These are phyloP conservation scores for Ophion costatus DNA, from an alignment of 2,888 invertebrate species.

Conservation along the genomic window DNA sequence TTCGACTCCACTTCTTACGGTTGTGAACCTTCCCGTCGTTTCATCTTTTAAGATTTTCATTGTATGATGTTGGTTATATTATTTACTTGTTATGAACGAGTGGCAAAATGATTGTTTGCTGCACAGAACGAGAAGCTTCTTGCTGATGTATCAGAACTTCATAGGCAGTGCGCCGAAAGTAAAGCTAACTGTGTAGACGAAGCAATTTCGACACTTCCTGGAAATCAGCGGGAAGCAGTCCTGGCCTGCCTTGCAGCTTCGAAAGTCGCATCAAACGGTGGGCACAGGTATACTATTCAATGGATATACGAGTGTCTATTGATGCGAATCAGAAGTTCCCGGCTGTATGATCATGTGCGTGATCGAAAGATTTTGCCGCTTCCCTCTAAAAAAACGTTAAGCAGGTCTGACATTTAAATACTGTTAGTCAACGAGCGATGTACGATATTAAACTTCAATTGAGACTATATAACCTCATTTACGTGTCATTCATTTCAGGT, in stretches of 20 bases:
- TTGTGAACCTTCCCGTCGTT: constrained; percentile 2
- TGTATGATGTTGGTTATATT: too few relatives aligned
- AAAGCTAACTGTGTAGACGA: constrained; percentile 26
- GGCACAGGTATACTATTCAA: constrained; percentile 49
- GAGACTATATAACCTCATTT: too few relatives aligned
- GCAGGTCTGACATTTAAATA: too few relatives aligned
- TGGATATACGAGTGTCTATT: background rate
- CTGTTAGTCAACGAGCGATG: too few relatives aligned
- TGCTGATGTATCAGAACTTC: constrained; percentile 30
- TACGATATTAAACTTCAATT: too few relatives aligned
- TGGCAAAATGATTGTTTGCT: constrained; percentile 1
- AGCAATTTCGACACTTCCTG: constrained; percentile 38
- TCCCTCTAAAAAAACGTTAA: too few relatives aligned
- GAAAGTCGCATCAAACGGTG: constrained; percentile 32
- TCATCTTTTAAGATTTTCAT: background rate
- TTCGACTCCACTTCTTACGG: background rate
- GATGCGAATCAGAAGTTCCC: too few relatives aligned
- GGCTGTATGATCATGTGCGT: too few relatives aligned
- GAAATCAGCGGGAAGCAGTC: constrained; percentile 32
- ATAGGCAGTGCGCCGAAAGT: constrained; percentile 36
- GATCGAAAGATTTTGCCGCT: too few relatives aligned
- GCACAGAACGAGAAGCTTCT: constrained; percentile 15
- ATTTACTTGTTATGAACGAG: too few relatives aligned
- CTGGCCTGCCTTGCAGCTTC: constrained; percentile 49
- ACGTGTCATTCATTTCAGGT: too few relatives aligned